These are phyloP conservation scores for Albula glossodonta DNA, from an alignment of 2,113 vertebrate genomes.

Conservation along the genomic window DNA sequence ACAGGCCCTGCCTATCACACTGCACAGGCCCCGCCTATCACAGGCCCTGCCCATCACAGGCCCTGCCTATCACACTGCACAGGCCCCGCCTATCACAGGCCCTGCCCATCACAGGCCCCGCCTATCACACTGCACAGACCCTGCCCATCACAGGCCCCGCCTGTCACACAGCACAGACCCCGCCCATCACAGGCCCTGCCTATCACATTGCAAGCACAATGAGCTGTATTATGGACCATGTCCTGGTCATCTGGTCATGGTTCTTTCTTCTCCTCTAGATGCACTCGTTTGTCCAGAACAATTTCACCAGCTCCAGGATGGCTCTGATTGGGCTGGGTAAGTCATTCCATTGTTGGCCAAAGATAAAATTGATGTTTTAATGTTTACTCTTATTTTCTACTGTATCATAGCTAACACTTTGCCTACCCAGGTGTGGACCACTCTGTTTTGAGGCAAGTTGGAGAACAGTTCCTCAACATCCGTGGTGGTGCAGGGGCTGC, in stretches of 20 bases:
- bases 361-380: not conserved
- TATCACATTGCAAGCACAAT: not conserved
- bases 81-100: too few relatives aligned
- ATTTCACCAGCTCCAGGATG: constrained; percentile 88
- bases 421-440: constrained; percentile 69
- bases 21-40: not conserved
- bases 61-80: not conserved
- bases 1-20: too few relatives aligned
- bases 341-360: constrained; percentile 32
- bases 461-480: constrained; percentile 79
- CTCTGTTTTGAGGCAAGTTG: constrained; percentile 72
- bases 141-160: too few relatives aligned
- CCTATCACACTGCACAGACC: too few relatives aligned
- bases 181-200: not conserved
- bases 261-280: constrained; percentile 69
- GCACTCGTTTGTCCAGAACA: constrained; percentile 76
- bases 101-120: too few relatives aligned
- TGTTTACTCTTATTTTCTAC: not conserved
- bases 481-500: constrained; percentile 75
- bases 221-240: not conserved
- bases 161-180: too few relatives aligned
- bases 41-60: too few relatives aligned
- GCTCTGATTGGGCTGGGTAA: constrained; percentile 92
- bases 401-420: not conserved
- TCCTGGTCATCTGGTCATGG: not conserved